Conservation (phyloP, 1,140 invertebrate species). For the Venustaconcha ellipsiformis region DNA sequence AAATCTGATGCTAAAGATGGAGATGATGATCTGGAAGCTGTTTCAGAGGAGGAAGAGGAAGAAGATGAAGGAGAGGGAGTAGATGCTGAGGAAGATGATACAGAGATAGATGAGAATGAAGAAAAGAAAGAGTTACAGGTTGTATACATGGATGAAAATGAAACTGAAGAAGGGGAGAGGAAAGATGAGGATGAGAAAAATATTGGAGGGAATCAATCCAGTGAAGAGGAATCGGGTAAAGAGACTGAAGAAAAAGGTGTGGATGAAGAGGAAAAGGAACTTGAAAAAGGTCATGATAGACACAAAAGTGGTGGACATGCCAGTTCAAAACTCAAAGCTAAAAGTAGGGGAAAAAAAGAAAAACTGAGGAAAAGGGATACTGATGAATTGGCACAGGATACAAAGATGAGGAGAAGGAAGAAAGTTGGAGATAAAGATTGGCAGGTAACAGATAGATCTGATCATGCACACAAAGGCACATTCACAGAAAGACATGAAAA, state of each 20-base stretch:
- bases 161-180: conserved; percentile 4
- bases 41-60: conserved; percentile 53
- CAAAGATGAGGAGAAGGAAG: not conserved
- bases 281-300: not conserved
- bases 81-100: conserved; percentile 40
- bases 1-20: conserved; percentile 29
- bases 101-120: conserved; percentile 1
- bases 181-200: not conserved
- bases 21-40: conserved; percentile 47
- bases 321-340: not conserved
- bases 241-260: conserved; percentile 5
- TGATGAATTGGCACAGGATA: not conserved
- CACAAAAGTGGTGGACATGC: not conserved
- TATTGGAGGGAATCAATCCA: conserved; percentile 2
- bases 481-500: not conserved
- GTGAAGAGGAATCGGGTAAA: conserved; percentile 15
- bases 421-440: no score
- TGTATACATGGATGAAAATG: not conserved
- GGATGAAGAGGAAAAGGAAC: conserved; percentile 5
- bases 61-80: conserved; percentile 83
- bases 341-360: not conserved
- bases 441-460: not conserved
- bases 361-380: not conserved
- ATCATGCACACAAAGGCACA: conserved; percentile 9
- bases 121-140: not conserved